Base-by-base conservation (phyloP, 2,797 vertebrate species). In the Harpagifer antarcticus region DNA sequence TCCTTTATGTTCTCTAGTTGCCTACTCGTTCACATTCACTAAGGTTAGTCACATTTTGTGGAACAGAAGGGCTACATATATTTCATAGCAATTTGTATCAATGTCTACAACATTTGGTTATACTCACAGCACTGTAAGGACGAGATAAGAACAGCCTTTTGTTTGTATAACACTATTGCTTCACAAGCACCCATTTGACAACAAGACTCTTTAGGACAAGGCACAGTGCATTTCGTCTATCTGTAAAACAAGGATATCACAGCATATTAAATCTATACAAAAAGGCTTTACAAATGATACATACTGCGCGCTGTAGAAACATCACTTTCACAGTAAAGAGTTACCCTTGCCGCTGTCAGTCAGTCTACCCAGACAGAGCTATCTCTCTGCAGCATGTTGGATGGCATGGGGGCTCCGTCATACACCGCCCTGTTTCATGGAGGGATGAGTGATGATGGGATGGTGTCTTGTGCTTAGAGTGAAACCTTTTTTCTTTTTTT, bases 121-220 rank as follows among this genome's bases (percentile, higher is more conserved):
- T 93, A 94, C 89, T 94, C 92, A 95, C 94, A 93, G 78, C 91
- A 95, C 92, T 87, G 88, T 89, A 83, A 92, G 82, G 87, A 94
- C 85, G 82, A 88, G 79, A 93, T 90, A 88, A 93, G 81, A 91
- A 91, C 87, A 89, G 60, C 88, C 80, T 88, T 89, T 90, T 88
- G 81, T 84, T 91, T 83, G 74, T 88, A 84, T 84, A 86, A 86
- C 90, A 91, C 89, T 84, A 89, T 85, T 89, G 91, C 87, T 90
- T 89, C 91, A 93, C 89, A 92, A 93, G 90, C 90, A 94, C 86
- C 90, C 91, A 90, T 90, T 88, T 85, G 80, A 92, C 80, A 88
- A 92, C 91, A 89, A 86, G 78, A 93, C 91, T 90, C 83, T 88
- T 91, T 72, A 92, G 83, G 87, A 92, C 93, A 91, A 91, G 91